phyloP scores from a whole-genome alignment of 2,888 invertebrate genomes.

The Perizoma affinitatum region DNA sequence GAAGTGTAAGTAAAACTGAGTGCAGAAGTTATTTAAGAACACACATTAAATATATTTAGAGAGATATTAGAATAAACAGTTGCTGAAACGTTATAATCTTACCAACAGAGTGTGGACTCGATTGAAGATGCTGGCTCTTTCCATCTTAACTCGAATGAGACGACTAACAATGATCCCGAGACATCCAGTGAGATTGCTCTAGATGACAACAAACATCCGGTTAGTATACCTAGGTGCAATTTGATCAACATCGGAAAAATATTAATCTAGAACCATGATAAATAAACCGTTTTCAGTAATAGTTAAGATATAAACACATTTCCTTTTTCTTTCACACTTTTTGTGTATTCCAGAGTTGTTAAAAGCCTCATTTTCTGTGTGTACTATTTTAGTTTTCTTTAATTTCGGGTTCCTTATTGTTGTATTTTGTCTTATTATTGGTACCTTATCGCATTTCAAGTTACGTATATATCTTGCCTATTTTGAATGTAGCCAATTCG shows the following conservation, averaged over 20 bases:
- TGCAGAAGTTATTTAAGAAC: neutral
- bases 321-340: too few species aligned
- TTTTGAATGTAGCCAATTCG: neutral
- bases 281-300: neutral
- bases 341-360: too few species aligned
- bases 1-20: neutral
- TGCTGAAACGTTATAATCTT: conserved; percentile 24
- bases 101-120: conserved; percentile 91
- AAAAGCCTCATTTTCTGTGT: too few species aligned
- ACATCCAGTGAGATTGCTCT: conserved; percentile 87
- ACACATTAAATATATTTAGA: neutral
- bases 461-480: neutral
- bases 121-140: conserved; percentile 91
- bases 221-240: conserved; percentile 50
- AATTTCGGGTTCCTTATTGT: too few species aligned
- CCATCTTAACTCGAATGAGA: conserved; percentile 88
- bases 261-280: too few species aligned
- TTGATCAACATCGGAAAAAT: too few species aligned
- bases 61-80: conserved; percentile 13
- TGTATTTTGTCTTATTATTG: neutral
- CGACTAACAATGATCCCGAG: conserved; percentile 88
- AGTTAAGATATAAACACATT: neutral
- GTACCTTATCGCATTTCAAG: neutral
- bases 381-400: too few species aligned
- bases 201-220: conserved; percentile 88